phyloP scores from a whole-genome alignment of 1,140 invertebrate genomes.

The Sarcophaga bullata region DNA sequence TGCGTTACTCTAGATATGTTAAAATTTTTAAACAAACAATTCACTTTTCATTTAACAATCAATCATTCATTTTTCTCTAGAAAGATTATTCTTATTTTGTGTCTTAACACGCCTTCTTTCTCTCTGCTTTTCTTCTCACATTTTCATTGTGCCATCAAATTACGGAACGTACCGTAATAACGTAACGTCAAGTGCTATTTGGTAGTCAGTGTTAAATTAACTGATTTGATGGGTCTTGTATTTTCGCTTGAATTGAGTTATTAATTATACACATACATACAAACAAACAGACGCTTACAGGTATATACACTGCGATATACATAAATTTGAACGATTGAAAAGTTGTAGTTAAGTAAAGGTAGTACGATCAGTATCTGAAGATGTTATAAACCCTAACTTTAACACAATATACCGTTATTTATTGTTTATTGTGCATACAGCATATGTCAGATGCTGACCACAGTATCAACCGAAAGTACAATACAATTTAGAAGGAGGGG shows the following conservation, averaged over 20 bases:
- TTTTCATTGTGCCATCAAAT: background rate
- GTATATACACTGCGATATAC: no score
- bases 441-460: no score
- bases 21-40: background rate
- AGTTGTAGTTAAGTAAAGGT: no score
- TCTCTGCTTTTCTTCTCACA: background rate
- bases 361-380: no score
- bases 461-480: no score
- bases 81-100: background rate
- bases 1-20: background rate
- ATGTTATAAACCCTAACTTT: no score
- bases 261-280: constrained; percentile 53
- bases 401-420: no score
- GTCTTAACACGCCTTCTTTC: background rate
- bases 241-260: constrained; percentile 64
- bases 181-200: background rate
- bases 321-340: no score
- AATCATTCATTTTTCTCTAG: background rate
- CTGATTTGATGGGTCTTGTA: constrained; percentile 38
- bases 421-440: no score
- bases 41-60: background rate
- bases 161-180: background rate
- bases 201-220: background rate
- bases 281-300: no score
- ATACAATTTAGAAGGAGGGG: no score